Evolutionary conservation across 2,113 vertebrate genomes (phyloP).

Genomic region (Hydrolagus affinis): DNA sequence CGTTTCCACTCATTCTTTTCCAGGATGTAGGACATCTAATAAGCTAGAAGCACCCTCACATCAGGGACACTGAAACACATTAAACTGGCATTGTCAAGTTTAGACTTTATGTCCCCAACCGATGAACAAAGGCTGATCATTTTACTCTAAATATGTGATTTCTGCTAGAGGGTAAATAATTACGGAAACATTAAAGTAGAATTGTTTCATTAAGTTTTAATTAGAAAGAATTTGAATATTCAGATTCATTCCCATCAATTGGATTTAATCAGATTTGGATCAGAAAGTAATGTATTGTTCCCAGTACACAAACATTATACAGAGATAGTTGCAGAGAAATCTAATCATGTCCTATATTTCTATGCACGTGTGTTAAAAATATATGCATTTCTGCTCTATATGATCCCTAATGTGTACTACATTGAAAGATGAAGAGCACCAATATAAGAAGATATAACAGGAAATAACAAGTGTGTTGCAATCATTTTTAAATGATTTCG

Average conservation of each 20-base stretch:
- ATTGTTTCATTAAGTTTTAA: background rate
- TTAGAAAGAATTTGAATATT: background rate
- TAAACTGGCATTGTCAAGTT: background rate
- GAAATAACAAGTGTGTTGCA: background rate
- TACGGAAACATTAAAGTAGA: background rate
- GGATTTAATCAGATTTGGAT: background rate
- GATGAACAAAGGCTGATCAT: background rate
- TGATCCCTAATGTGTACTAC: background rate
- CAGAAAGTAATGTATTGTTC: constrained; percentile 4
- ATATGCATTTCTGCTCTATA: background rate
- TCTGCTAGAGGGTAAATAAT: background rate
- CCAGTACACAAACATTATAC: background rate
- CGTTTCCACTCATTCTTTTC: background rate
- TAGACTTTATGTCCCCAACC: background rate
- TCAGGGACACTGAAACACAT: background rate
- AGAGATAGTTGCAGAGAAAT: background rate
- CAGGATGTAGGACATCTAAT: background rate
- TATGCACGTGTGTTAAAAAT: background rate
- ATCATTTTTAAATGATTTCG: background rate
- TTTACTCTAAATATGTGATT: too few species aligned
- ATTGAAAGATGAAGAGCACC: background rate
- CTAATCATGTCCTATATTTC: background rate
- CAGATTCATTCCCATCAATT: background rate
- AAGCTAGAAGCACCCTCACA: background rate
- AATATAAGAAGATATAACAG: background rate